A percentile compares a stretch with the other conserved stretches of the same genome.
phyloP scores from a whole-genome alignment of 2,113 vertebrate species.

The Nycticebus coucang region DNA sequence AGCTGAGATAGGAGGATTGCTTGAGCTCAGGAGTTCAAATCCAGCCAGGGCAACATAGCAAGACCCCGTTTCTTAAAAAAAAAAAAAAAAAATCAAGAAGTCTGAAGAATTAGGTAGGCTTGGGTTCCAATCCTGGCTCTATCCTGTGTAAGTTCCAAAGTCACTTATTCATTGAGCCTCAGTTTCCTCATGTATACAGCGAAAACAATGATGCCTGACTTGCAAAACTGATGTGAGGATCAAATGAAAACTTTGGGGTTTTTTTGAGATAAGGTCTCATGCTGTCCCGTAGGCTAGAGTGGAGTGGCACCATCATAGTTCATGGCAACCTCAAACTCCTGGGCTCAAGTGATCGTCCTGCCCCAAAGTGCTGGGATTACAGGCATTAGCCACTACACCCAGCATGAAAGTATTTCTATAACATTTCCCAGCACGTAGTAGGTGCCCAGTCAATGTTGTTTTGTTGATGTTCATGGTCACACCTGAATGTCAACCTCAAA shows the following conservation, averaged over 20 bases:
- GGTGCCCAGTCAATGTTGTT: not conserved
- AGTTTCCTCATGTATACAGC: not conserved
- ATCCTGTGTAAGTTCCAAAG: not conserved
- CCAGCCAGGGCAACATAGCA: not conserved
- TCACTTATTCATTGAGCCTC: not conserved
- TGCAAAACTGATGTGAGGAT: not conserved
- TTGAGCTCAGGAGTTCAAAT: not conserved
- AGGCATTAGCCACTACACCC: not conserved
- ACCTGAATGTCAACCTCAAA: not conserved
- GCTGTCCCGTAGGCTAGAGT: not conserved
- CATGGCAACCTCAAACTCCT: no score
- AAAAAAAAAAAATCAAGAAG: not conserved
- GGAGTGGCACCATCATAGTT: not conserved
- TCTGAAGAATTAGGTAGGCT: not conserved
- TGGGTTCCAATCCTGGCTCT: not conserved
- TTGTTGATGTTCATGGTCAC: slow-evolving; percentile 23
- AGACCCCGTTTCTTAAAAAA: not conserved
- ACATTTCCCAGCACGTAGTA: not conserved
- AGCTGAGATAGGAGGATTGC: not conserved
- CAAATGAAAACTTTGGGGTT: not conserved
- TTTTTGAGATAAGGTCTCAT: not conserved
- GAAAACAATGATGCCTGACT: not conserved
- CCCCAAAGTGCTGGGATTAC: not conserved
- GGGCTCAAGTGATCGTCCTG: not conserved
- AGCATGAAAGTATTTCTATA: not conserved